phyloP scores from a whole-genome alignment of 2,113 vertebrate genomes.

The Perca flavescens region DNA sequence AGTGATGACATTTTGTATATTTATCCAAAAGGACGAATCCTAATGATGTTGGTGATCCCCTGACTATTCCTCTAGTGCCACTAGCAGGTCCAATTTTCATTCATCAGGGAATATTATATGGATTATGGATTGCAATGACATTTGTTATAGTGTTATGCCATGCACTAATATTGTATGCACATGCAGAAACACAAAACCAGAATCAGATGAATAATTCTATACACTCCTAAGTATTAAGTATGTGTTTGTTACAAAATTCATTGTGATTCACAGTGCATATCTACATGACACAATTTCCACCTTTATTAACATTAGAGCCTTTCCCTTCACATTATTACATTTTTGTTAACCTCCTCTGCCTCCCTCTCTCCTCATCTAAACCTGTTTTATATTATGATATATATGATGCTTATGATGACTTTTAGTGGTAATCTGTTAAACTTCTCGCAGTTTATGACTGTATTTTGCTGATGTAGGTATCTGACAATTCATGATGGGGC shows the following conservation, averaged over 20 bases:
- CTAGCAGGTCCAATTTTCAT: neutral
- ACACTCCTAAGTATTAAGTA: neutral
- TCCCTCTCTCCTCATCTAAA: constrained; percentile 35
- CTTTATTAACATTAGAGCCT: constrained; percentile 34
- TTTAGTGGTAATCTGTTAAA: constrained; percentile 68
- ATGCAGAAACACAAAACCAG: neutral
- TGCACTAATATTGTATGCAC: neutral
- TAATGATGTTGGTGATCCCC: neutral
- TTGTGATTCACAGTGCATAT: neutral
- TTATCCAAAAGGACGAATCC: neutral
- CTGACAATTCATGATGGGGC: constrained; percentile 58
- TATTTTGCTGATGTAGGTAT: constrained; percentile 67
- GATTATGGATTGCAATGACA: neutral
- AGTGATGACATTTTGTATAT: neutral
- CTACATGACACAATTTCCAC: neutral
- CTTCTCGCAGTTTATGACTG: constrained; percentile 63
- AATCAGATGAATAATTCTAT: neutral
- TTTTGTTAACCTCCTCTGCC: constrained; percentile 10
- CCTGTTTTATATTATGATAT: constrained; percentile 58
- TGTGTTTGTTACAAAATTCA: constrained; percentile 13
- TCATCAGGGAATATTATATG: neutral
- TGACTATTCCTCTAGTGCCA: neutral
- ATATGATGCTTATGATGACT: constrained; percentile 70
- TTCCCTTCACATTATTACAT: constrained; percentile 45
- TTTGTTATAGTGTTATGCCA: neutral